Evolutionary conservation across 1,140 invertebrate species (phyloP), one percentile per base, ranked within the genome.

Genomic region (Zaprionus davidi): DNA sequence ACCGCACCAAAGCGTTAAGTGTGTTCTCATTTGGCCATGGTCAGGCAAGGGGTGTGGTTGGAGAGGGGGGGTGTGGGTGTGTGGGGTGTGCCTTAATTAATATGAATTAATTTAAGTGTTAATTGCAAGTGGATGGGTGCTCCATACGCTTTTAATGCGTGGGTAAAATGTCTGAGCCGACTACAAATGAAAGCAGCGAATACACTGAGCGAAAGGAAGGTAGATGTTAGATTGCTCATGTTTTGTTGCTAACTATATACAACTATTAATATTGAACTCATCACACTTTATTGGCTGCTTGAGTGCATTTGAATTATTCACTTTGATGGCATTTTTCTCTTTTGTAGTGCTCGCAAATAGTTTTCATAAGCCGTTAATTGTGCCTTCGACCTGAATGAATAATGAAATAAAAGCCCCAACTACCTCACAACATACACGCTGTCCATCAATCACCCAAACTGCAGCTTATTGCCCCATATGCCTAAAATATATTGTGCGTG

Each of bases 21-120:
- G 83, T 78, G 75, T 79, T 90, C 84, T 84, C 85, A 88, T 88
- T 88, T 84, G 78, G 41, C 41, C n/a, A 44, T n/a, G 41, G 68
- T 67, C 44, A 62, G 46, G 56, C 26, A 12, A 13, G 58, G 24
- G n/a, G 31, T 12, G 34, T 4, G 73, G 57, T 70, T 71, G 78
- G 69, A 7, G 41, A 0, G 41, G 31, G 41, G 31, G 31, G 31
- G 6, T 38, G 0, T 26, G 41, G 3, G n/a, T 41, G 31, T 11
- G 31, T n/a, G 38, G 38, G 38, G 15, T 41, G 41, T 46, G 81
- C 81, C 78, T 90, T 88, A 88, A 88, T 88, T 88, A 88, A 88
- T 88, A 88, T 88, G 85, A 88, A 88, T 88, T 88, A 90, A 88
- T 88, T 88, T 88, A 69, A 88, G 84, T 88, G 84, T 88, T 88